phyloP scores from a whole-genome alignment of 2,888 invertebrate species.

The Nephrotoma flavescens region DNA sequence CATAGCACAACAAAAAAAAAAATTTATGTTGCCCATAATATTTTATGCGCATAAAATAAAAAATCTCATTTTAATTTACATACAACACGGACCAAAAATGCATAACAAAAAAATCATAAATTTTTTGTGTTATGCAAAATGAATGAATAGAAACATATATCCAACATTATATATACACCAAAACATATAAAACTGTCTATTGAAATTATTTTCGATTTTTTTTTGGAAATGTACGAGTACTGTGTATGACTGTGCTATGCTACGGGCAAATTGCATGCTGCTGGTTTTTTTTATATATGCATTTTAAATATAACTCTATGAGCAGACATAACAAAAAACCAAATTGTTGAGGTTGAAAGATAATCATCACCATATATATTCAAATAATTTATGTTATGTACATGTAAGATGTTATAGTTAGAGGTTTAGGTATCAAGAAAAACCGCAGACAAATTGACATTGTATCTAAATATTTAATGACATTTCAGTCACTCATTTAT shows the following conservation, averaged over 20 bases:
- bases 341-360: background rate
- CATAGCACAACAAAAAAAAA: background rate
- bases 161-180: background rate
- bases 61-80: background rate
- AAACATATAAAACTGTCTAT: background rate
- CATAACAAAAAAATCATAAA: background rate
- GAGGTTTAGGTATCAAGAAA: background rate
- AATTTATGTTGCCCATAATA: background rate
- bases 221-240: background rate
- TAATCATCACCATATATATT: background rate
- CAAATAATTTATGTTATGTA: background rate
- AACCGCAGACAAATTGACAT: background rate
- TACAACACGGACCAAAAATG: background rate
- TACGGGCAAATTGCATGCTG: background rate
- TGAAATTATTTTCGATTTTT: background rate
- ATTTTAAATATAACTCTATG: background rate
- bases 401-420: background rate
- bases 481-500: background rate
- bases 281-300: background rate
- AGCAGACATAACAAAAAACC: background rate
- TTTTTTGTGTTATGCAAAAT: background rate
- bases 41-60: background rate
- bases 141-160: background rate
- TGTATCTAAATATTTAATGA: background rate
- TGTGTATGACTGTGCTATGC: background rate